These are phyloP conservation scores for Pyrocoelia pectoralis DNA, from an alignment of 2,888 invertebrate species.

Conservation along the genomic window DNA sequence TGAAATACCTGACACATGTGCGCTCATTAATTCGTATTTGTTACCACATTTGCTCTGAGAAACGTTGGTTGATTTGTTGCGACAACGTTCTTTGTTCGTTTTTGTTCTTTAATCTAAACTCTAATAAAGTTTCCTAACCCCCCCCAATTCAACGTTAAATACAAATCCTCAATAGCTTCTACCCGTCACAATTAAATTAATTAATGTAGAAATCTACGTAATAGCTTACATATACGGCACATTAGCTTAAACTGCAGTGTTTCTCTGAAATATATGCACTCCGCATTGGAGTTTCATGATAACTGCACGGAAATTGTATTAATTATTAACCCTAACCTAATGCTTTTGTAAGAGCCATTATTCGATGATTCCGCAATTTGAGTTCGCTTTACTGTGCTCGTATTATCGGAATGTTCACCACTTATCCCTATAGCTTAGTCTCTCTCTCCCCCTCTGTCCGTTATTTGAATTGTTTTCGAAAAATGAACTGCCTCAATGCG, in stretches of 20 bases:
- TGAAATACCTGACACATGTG: slow-evolving; percentile 42
- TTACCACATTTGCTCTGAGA: slow-evolving; percentile 38
- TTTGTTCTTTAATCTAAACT: slow-evolving; percentile 1
- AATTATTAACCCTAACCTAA: slow-evolving; percentile 43
- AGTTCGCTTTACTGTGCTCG: background rate
- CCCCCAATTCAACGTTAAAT: slow-evolving; percentile 39
- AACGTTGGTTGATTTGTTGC: slow-evolving; percentile 48
- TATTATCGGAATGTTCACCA: background rate
- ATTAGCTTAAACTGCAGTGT: slow-evolving; percentile 46
- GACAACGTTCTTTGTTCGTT: slow-evolving; percentile 40
- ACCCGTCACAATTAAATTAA: slow-evolving; percentile 45
- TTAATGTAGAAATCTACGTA: slow-evolving; percentile 44
- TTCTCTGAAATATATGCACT: slow-evolving; percentile 42
- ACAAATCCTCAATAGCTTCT: slow-evolving; percentile 46
- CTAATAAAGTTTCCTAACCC: slow-evolving; percentile 40
- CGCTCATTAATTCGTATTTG: slow-evolving; percentile 45
- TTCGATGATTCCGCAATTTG: slow-evolving; percentile 23
- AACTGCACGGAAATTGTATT: slow-evolving; percentile 44
- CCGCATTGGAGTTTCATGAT: slow-evolving; percentile 42
- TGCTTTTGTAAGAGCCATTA: slow-evolving; percentile 16
- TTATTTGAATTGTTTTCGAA: no score
- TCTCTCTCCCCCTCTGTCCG: no score
- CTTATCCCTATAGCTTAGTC: no score
- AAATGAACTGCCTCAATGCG: no score
- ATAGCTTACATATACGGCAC: slow-evolving; percentile 44